These are phyloP conservation scores for Bombyx mandarina DNA, from an alignment of 1,140 invertebrate species.

Conservation along the genomic window DNA sequence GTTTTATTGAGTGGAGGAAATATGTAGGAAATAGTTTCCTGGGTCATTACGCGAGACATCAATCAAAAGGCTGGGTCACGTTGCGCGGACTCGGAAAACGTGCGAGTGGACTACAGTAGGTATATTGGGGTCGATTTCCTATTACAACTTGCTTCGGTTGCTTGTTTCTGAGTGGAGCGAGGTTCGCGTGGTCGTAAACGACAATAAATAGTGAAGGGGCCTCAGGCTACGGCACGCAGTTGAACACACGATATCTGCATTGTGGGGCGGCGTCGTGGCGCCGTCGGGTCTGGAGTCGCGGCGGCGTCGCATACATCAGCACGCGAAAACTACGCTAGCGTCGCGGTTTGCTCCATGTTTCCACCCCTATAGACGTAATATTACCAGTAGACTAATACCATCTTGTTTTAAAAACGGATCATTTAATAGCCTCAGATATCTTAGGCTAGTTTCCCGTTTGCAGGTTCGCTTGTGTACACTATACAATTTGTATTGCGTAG, in stretches of 20 bases:
- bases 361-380: slow-evolving; percentile 26
- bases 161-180: slow-evolving; percentile 3
- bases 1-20: slow-evolving; percentile 69
- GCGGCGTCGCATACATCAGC: slow-evolving; percentile 66
- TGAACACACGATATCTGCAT: slow-evolving; percentile 64
- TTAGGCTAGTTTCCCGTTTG: too few relatives aligned
- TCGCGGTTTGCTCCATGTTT: slow-evolving; percentile 12
- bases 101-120: slow-evolving; percentile 8
- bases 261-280: slow-evolving; percentile 53
- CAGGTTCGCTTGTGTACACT: too few relatives aligned
- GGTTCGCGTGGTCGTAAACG: slow-evolving; percentile 37
- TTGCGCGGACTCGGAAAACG: slow-evolving; percentile 27
- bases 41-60: slow-evolving; percentile 63
- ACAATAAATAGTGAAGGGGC: slow-evolving; percentile 26
- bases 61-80: slow-evolving; percentile 46
- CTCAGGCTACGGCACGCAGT: slow-evolving; percentile 18
- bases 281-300: slow-evolving; percentile 58
- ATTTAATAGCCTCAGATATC: too few relatives aligned
- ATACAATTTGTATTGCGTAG: too few relatives aligned
- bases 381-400: slow-evolving; percentile 12
- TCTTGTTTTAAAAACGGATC: too few relatives aligned
- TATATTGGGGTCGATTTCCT: slow-evolving; percentile 9
- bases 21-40: slow-evolving; percentile 66
- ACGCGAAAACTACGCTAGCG: slow-evolving; percentile 37
- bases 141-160: background rate